Conservation (phyloP, 2,888 invertebrate genomes). For the Noctua janthina region DNA sequence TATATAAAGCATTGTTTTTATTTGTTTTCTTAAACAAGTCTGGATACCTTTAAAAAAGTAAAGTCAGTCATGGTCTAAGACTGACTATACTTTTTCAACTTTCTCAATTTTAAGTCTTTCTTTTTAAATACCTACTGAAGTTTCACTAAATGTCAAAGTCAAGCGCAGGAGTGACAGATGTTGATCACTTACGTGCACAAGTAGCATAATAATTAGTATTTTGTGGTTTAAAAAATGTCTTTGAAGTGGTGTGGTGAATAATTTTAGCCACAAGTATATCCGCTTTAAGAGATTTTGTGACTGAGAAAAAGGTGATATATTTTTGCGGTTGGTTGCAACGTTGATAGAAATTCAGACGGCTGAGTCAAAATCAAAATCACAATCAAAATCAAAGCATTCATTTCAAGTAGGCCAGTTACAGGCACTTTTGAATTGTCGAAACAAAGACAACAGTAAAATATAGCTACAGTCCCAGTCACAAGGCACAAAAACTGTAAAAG, state of each 20-base stretch:
- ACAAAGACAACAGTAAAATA: no score
- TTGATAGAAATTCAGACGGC: background rate
- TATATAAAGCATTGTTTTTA: no score
- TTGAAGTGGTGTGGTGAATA: slow-evolving; percentile 34
- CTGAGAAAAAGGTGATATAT: background rate
- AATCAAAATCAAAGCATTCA: no score
- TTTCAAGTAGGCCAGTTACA: no score
- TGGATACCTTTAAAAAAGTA: background rate
- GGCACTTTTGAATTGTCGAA: no score
- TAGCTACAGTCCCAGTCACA: no score
- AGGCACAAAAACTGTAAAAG: no score
- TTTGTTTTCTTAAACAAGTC: background rate
- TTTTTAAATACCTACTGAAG: slow-evolving; percentile 46
- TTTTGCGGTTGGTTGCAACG: background rate
- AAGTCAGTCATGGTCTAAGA: no score
- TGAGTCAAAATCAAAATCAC: background rate
- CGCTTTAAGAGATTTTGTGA: slow-evolving; percentile 9
- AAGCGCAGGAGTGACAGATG: slow-evolving; percentile 29
- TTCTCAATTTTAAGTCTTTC: slow-evolving; percentile 43
- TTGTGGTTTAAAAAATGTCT: slow-evolving; percentile 2
- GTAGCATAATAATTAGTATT: slow-evolving; percentile 43
- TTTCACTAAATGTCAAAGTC: slow-evolving; percentile 48
- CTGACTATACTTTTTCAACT: background rate
- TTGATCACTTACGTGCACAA: slow-evolving; percentile 37
- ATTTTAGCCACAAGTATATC: slow-evolving; percentile 17